Evolutionary conservation across 2,113 vertebrate species (phyloP), one percentile per base, ranked within the genome.

Genomic region (Carassius carassius): DNA sequence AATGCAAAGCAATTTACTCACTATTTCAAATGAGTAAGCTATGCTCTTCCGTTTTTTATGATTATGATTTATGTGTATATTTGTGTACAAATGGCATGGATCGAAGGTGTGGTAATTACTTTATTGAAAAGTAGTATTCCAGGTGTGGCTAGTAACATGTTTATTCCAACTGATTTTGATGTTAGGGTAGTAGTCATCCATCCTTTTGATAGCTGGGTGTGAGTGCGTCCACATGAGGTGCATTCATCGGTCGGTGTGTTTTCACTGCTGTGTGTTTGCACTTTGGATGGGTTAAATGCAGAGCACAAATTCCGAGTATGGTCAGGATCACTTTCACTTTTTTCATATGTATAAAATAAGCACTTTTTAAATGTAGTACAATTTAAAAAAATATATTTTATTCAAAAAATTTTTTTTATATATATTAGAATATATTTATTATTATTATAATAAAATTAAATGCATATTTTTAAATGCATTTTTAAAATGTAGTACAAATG

Each of bases 131-230:
- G 13, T 16, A 51, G n/a, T 75, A 23, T 17, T 49, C 23, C 60
- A 80, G 78, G 78, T 80, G 78, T 80, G 78, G 78, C 37, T 25
- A 80, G 13, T 49, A 78, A 78, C 60, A 47, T 60, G 60, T 65
- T 63, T 80, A 63, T 63, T 65, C 23, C 19, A 49, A 80, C 60
- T 29, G 78, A 80, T 47, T 80, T 77, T 51, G 47, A 21, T 77
- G 14, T 56, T 25, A 51, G 11, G 23, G 60, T 49, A 29, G 77
- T 62, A 79, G 60, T 80, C 78, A 80, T 65, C 78, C 41, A 12
- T 67, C 23, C 60, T 49, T 17, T 14, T 80, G 78, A 80, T 47
- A 32, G 60, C 23, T 32, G 78, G 78, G 78, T 11, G 78, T 47
- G 78, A 80, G 72, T 80, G 58, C 19, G 60, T 63, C 78, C 78